phyloP scores from a whole-genome alignment of 1,140 invertebrate genomes.

The Sitobion miscanthi region DNA sequence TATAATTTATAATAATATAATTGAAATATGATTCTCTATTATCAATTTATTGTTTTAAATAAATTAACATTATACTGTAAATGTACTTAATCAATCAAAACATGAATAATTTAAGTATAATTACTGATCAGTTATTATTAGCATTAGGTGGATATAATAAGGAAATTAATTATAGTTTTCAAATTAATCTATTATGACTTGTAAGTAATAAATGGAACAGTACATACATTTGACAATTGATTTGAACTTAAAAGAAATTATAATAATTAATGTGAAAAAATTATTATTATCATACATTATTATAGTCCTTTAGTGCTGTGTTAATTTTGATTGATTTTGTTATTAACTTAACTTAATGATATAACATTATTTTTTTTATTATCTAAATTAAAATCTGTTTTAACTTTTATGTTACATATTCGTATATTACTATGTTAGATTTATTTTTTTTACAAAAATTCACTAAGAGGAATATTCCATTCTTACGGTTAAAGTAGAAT shows the following conservation, averaged over 20 bases:
- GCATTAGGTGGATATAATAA: neutral
- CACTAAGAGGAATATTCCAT: neutral
- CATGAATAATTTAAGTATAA: neutral
- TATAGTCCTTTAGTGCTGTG: neutral
- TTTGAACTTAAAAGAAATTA: neutral
- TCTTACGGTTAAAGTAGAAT: neutral
- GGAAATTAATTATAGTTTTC: no score
- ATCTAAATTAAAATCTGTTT: neutral
- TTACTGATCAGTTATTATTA: neutral
- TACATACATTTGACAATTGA: neutral
- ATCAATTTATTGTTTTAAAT: neutral
- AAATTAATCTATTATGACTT: neutral
- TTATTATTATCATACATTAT: neutral
- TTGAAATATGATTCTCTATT: neutral
- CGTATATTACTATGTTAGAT: no score
- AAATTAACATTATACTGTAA: neutral
- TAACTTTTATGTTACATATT: neutral
- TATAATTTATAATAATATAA: neutral
- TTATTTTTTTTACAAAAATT: no score
- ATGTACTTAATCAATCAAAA: neutral
- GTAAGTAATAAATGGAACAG: neutral
- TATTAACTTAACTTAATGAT: neutral
- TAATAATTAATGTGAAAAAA: neutral
- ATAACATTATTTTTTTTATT: no score
- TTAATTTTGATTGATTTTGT: neutral